Base-by-base conservation (phyloP, 2,888 invertebrate genomes). In the Merodon equestris region DNA sequence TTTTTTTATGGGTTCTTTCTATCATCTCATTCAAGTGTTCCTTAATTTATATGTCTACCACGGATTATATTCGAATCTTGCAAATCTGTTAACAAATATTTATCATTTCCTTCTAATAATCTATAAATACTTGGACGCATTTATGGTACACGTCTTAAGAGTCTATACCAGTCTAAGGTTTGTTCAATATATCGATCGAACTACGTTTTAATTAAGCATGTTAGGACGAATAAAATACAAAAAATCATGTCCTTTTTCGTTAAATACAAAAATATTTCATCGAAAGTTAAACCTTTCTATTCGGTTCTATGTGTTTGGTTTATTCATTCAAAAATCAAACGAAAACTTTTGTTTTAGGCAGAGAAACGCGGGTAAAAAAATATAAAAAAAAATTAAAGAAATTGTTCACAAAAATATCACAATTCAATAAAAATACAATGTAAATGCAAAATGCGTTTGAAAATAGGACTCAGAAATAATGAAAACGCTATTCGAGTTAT, bases 351-450 rank as follows among this genome's bases (percentile, higher is more conserved):
- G 44, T 27, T 1, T 14, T 1, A 48, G 36, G 10, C 10, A 9
- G 5, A 10, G 12, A 48, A 18, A 2, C 9, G 15, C 13, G 19
- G n/a, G 19, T 50, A 10, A n/a, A 19, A 12, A 9, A 10, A 36
- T 36, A 9, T 36, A 36, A 44, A 58, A 18, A 27, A 36, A 51
- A 17, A 42, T 15, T 61, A 67, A 68, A 47, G 54, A 77, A 64
- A 56, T 15, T 74, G 67, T 50, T 74, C 63, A 76, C 66, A 77
- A 81, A 81, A 81, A 81, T 81, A 81, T 81, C 81, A 81, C 81
- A 81, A 81, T 81, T 81, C 61, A 72, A 72, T 72, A 64, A 75
- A 27, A 81, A 68, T 56, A 77, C 57, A 73, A 57, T 73, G 36
- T 58, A 47, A 66, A 54, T 27, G 27, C 2, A 7, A 27, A 27